Evolutionary conservation across 1,140 invertebrate genomes (phyloP).

Genomic region (Adoxophyes honmai): DNA sequence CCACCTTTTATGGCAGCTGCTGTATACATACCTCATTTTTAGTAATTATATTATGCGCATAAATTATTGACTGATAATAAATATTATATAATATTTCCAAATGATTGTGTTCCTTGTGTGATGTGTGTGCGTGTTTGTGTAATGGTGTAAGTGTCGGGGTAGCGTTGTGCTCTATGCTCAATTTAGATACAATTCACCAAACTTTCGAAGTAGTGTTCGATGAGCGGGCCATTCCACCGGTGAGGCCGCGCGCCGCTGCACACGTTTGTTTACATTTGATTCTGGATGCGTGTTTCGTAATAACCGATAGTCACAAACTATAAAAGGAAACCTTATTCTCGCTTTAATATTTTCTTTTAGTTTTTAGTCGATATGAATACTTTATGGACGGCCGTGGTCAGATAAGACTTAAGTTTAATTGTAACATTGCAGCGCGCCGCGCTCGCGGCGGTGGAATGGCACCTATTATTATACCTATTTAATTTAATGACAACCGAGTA

Average conservation of each 20-base stretch:
- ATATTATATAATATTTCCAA: conserved; percentile 54
- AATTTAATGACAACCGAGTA: conserved; percentile 74
- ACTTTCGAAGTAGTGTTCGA: conserved; percentile 72
- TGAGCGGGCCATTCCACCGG: conserved; percentile 18
- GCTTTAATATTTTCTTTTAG: background rate
- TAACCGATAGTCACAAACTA: conserved; percentile 6
- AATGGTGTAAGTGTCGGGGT: conserved; percentile 53
- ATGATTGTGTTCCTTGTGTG: conserved; percentile 68
- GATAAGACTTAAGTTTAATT: too few relatives aligned
- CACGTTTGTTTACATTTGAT: too few relatives aligned
- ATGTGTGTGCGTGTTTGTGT: conserved; percentile 55
- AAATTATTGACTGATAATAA: conserved; percentile 72
- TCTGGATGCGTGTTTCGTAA: too few relatives aligned
- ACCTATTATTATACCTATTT: conserved; percentile 36
- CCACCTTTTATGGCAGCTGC: conserved; percentile 62
- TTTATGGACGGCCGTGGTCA: background rate
- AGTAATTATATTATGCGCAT: conserved; percentile 61
- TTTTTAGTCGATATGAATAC: background rate
- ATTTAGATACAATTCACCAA: conserved; percentile 75
- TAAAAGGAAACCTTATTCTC: conserved; percentile 2
- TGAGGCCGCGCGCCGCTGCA: background rate
- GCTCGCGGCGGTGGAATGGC: conserved; percentile 8
- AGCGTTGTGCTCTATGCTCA: conserved; percentile 76
- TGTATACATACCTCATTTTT: conserved; percentile 60
- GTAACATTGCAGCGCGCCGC: too few relatives aligned